phyloP scores from a whole-genome alignment of 2,113 vertebrate species.

The Furnarius figulus region DNA sequence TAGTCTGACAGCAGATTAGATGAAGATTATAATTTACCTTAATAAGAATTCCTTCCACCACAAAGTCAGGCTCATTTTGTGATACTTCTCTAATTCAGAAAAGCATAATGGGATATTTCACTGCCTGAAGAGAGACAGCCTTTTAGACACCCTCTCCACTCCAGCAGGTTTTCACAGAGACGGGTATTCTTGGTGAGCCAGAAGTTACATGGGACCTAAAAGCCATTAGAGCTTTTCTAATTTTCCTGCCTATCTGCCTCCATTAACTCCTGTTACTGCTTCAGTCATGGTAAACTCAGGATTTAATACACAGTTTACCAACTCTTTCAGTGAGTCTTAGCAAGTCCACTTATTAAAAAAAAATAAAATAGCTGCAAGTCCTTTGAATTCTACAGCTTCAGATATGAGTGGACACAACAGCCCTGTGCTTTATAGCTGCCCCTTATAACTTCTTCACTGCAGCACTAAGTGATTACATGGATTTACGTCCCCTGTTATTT shows the following conservation, averaged over 20 bases:
- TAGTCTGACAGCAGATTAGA: neutral
- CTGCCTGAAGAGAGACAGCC: neutral
- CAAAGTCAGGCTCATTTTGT: neutral
- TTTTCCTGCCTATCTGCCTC: neutral
- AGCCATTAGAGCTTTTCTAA: neutral
- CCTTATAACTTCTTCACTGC: neutral
- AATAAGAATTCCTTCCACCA: neutral
- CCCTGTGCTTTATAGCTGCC: neutral
- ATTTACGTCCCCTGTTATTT: neutral
- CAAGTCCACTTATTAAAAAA: neutral
- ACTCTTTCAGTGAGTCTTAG: neutral
- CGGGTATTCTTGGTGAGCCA: neutral
- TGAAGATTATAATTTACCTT: neutral
- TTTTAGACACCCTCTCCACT: neutral
- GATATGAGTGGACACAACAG: neutral
- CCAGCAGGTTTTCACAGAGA: neutral
- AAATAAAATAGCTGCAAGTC: neutral
- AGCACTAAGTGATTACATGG: neutral
- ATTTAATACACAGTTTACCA: neutral
- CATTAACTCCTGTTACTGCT: neutral
- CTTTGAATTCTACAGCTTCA: neutral
- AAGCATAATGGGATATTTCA: neutral
- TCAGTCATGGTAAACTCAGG: neutral
- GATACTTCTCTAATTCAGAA: neutral
- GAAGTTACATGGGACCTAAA: neutral